Conservation (phyloP, 2,113 vertebrate genomes). For the Oryctolagus cuniculus region DNA sequence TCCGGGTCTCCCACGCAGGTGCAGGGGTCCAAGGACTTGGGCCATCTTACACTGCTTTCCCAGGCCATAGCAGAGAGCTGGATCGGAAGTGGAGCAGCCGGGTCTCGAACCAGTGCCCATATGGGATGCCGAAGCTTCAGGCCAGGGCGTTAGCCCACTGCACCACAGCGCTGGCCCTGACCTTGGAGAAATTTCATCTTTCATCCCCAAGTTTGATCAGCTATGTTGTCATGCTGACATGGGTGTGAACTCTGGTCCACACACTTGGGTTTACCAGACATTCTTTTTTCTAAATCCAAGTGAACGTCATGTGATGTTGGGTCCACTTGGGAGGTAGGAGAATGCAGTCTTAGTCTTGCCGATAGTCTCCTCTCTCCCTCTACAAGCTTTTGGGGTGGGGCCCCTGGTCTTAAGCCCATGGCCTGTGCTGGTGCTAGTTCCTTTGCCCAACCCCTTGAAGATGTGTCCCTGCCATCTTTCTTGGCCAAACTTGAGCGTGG, state of each 20-base stretch:
- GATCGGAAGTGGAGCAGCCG: too few relatives aligned
- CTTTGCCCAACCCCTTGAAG: neutral
- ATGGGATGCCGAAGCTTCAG: too few relatives aligned
- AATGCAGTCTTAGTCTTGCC: neutral
- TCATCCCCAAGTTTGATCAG: neutral
- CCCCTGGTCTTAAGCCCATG: neutral
- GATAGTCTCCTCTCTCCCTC: neutral
- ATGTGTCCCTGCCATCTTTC: neutral
- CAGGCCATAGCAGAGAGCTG: too few relatives aligned
- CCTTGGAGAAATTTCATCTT: neutral
- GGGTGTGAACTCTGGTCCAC: neutral
- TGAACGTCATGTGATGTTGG: neutral
- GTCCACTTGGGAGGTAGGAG: neutral
- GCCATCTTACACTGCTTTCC: too few relatives aligned
- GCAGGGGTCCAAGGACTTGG: too few relatives aligned
- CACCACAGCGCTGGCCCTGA: too few relatives aligned
- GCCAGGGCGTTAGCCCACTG: too few relatives aligned
- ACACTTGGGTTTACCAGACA: neutral
- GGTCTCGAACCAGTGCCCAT: too few relatives aligned
- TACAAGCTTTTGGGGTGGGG: neutral
- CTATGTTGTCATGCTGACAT: neutral
- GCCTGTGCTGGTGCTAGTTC: rapidly evolving
- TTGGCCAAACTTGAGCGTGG: neutral
- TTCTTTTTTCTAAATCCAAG: neutral
- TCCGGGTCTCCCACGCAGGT: too few relatives aligned